Base-by-base conservation (phyloP, 2,888 invertebrate species). In the Ferdinandea cuprea region DNA sequence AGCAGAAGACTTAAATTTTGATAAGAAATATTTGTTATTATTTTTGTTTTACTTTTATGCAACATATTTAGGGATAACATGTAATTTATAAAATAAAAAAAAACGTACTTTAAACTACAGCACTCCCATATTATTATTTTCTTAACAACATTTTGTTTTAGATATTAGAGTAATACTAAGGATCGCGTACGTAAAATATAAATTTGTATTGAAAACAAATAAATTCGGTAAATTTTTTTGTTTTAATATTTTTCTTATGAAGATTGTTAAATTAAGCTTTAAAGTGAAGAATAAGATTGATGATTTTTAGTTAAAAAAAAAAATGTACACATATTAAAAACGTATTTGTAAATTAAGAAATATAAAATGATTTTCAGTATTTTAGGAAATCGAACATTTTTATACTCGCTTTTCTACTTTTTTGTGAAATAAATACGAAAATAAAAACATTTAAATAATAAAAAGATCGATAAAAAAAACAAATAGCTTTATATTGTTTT, bases 331-430 rank as follows among this genome's bases (percentile, higher is more conserved):
- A 46, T 56, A 37, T 13, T 1, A 46, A 28, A 50, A 48, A 52
- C 19, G 2, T 35, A 63, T 19, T 40, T 37, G 11, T 35, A 25
- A 80, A 50, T 25, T n/a, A 65, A 13, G 35, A 52, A 32, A 61
- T 54, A 25, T 8, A 54, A 21, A 48, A 8, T 21, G 44, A 65
- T 65, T 59, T 76, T 56, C 30, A 73, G 3, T 44, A 9, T 35
- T 74, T 69, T 56, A 63, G 32, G 37, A 32, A 58, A 81, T 48
- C 71, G 77, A 77, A 72, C 44, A 72, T 77, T 83, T 81, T 77
- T 83, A 83, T 83, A 83, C 81, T 83, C 66, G 81, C 81, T 77
- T 83, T 83, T 77, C 77, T 77, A 83, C 80, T 58, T 71, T 71
- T 77, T 66, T 72, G 58, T 81, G 50, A 46, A 69, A 76, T 50